phyloP scores from a whole-genome alignment of 2,888 invertebrate genomes.

The Miltochrista miniata region DNA sequence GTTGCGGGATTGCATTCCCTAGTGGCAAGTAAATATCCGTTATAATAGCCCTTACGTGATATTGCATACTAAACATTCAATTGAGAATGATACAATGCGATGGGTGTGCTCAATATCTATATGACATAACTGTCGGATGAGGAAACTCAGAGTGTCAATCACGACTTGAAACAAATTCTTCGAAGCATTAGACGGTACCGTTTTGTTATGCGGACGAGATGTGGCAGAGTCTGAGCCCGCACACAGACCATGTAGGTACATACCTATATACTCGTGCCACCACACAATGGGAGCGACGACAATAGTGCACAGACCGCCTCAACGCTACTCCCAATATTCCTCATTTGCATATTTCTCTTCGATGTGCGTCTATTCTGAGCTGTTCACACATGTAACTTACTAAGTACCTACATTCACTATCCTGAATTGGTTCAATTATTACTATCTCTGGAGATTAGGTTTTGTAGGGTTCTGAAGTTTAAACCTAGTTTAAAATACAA shows the following conservation, averaged over 20 bases:
- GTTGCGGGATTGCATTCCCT: too few species aligned
- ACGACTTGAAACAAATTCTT: conserved; percentile 47
- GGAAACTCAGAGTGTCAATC: conserved; percentile 43
- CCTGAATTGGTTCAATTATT: conserved; percentile 13
- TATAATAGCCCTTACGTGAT: background rate
- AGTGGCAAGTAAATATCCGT: background rate
- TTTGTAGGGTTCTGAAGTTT: too few species aligned
- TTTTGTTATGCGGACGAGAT: conserved; percentile 50
- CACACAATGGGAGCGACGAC: conserved; percentile 56
- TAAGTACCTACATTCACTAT: conserved; percentile 13
- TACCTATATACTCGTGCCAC: conserved; percentile 31
- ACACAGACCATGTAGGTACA: conserved; percentile 37
- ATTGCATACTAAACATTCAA: conserved; percentile 6
- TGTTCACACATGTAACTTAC: conserved; percentile 54
- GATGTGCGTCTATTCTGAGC: conserved; percentile 40
- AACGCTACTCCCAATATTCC: conserved; percentile 68
- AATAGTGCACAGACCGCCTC: conserved; percentile 56
- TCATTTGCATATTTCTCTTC: conserved; percentile 73
- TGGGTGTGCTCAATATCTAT: conserved; percentile 5
- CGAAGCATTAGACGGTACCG: conserved; percentile 49
- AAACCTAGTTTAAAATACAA: too few species aligned
- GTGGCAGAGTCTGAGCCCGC: conserved; percentile 36
- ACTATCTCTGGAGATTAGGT: too few species aligned
- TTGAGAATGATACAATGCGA: conserved; percentile 16
- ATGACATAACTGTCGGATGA: conserved; percentile 24